Percentiles rank a stretch among this genome's conserved stretches.
Conservation (phyloP, 1,140 invertebrate genomes). For the Vanessa tameamea region DNA sequence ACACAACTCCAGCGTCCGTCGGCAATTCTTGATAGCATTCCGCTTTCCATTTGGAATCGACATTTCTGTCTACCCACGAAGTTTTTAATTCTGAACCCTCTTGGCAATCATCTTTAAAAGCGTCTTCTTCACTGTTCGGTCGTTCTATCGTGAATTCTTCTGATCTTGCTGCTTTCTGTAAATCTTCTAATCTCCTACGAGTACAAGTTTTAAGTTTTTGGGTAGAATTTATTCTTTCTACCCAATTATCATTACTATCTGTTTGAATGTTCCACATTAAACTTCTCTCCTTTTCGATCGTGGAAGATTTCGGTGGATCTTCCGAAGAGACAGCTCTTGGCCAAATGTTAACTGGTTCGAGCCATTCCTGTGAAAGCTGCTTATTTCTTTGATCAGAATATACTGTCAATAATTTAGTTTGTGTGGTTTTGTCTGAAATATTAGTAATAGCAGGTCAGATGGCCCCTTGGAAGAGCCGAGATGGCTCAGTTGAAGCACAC, state of each 20-base stretch:
- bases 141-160: not conserved
- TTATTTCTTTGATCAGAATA: conserved; percentile 1
- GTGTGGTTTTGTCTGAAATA: conserved; percentile 16
- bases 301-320: not conserved
- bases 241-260: not conserved
- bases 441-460: not conserved
- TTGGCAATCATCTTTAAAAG: not conserved
- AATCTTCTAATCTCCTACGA: not conserved
- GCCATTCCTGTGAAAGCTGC: conserved; percentile 34
- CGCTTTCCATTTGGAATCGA: not conserved
- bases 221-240: not conserved
- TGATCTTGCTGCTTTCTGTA: conserved; percentile 6
- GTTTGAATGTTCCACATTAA: not conserved
- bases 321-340: conserved; percentile 5
- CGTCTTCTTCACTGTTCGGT: not conserved
- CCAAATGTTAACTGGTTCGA: conserved; percentile 38
- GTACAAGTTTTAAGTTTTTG: conserved; percentile 7
- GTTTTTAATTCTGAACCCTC: not conserved
- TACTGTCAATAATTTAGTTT: not conserved
- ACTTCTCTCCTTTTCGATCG: not conserved
- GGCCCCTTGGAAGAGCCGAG: no score
- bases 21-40: not conserved
- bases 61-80: not conserved
- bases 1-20: not conserved
- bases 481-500: no score